Evolutionary conservation across 2,888 invertebrate genomes (phyloP).

Genomic region (Periphyllus acericola): DNA sequence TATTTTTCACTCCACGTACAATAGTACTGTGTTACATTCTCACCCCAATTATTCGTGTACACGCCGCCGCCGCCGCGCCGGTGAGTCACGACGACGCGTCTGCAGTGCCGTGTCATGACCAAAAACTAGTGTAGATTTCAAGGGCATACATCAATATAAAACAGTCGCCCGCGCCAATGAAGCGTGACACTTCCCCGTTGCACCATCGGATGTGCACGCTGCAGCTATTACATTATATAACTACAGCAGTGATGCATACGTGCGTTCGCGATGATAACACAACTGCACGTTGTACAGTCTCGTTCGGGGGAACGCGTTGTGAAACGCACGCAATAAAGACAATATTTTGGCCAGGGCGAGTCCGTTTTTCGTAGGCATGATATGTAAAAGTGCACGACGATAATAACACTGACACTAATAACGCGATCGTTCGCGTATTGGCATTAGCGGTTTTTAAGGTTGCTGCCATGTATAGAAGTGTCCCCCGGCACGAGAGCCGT

Average conservation of each 20-base stretch:
- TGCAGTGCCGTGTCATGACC: conserved; percentile 25
- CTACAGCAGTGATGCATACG: not conserved
- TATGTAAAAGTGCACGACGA: not conserved
- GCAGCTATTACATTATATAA: not conserved
- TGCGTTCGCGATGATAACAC: not conserved
- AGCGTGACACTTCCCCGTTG: conserved; percentile 18
- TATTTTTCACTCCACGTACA: no score
- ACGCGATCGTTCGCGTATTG: not conserved
- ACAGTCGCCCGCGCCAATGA: conserved; percentile 9
- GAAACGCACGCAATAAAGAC: not conserved
- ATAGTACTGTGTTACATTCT: not conserved
- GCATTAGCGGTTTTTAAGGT: conserved; percentile 55
- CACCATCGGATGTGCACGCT: not conserved
- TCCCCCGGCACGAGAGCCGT: conserved; percentile 33
- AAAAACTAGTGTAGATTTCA: conserved; percentile 50
- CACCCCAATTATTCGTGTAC: not conserved
- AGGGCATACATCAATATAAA: conserved; percentile 14
- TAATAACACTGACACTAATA: not conserved
- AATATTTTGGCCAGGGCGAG: not conserved
- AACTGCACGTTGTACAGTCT: no score
- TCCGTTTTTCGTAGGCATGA: not conserved
- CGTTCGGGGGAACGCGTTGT: no score
- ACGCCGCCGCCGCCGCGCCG: not conserved
- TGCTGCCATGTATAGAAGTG: conserved; percentile 59
- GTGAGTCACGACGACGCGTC: conserved; percentile 27